phyloP scores from a whole-genome alignment of 2,888 invertebrate species.

The Thysanoteuthis rhombus region DNA sequence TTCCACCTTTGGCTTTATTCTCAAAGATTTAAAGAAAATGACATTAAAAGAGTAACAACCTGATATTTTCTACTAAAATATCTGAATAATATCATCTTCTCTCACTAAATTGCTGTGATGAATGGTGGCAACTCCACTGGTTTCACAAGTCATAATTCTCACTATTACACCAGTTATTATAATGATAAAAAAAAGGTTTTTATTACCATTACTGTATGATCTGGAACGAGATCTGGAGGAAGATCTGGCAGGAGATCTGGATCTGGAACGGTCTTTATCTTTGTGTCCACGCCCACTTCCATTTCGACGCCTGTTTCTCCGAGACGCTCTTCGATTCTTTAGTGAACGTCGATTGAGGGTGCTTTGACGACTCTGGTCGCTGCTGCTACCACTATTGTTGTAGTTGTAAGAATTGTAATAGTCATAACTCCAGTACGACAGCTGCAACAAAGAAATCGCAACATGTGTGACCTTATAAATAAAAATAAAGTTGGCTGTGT shows the following conservation, averaged over 20 bases:
- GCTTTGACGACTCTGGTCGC: constrained; percentile 42
- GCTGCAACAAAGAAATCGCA: neutral
- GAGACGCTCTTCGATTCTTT: constrained; percentile 41
- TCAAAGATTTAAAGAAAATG: too few species aligned
- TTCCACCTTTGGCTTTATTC: too few species aligned
- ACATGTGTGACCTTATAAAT: neutral
- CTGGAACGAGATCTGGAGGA: constrained; percentile 45
- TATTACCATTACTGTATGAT: neutral
- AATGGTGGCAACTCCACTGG: too few species aligned
- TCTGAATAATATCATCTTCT: too few species aligned
- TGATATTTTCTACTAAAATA: too few species aligned
- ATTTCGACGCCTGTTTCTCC: constrained; percentile 43
- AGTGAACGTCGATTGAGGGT: constrained; percentile 38
- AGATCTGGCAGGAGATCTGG: constrained; percentile 52
- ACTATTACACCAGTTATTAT: neutral
- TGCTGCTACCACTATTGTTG: constrained; percentile 43
- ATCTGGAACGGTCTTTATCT: constrained; percentile 37
- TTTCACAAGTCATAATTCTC: too few species aligned
- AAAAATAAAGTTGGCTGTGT: neutral
- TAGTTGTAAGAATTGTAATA: neutral
- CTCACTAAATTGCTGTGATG: too few species aligned
- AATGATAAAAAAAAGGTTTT: neutral
- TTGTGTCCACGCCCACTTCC: constrained; percentile 36
- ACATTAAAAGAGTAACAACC: too few species aligned
- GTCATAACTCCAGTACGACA: constrained; percentile 30